Base-by-base conservation (phyloP, 1,140 invertebrate genomes). In the Phocides pigmalion region DNA sequence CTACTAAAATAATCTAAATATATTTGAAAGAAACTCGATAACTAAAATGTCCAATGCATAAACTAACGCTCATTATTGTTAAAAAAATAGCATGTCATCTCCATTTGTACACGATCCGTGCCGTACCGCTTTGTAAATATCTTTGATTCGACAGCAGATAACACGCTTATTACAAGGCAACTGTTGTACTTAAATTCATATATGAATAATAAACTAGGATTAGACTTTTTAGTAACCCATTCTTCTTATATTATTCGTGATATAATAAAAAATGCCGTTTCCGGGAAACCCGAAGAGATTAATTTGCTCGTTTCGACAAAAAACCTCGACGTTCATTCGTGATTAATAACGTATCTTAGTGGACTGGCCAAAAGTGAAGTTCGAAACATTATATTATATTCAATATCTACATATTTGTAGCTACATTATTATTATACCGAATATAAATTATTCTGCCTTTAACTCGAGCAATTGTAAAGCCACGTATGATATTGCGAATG, bases 181-280 rank as follows among this genome's bases (percentile, higher is more conserved):
- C 66, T 72, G 72, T 62, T 74, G 81, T 81, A 76, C 74, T 74
- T 74, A 68, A 74, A 74, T 70, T 64, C 76, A 76, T 81, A 76
- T 75, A 80, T 75, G 81, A 81, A 84, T 84, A 84, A 81, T 82
- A 82, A 84, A 76, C 73, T 68, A 61, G 59, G 75, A 79, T 80
- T 78, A 75, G 72, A 73, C 70, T 73, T 75, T 81, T 74, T 77
- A 61, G 64, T 68, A 74, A 74, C 68, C 70, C 72, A 73, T 68
- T 70, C 68, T 70, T 66, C 42, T 47, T 47, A 59, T 59, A 59
- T 59, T 32, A 47, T 59, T 46, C 25, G 41, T 47, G 16, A 59
- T 47, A 44, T 25, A 44, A 58, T 58, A 58, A 58, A 58, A 54
- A 58, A 46, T 58, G 50, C 58, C 64, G 64, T 62, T 66, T 66